A percentile compares a stretch with the other conserved stretches of the same genome.
Conservation (phyloP, 92 coral and sea anemone species). For the Nematostella vectensis region DNA sequence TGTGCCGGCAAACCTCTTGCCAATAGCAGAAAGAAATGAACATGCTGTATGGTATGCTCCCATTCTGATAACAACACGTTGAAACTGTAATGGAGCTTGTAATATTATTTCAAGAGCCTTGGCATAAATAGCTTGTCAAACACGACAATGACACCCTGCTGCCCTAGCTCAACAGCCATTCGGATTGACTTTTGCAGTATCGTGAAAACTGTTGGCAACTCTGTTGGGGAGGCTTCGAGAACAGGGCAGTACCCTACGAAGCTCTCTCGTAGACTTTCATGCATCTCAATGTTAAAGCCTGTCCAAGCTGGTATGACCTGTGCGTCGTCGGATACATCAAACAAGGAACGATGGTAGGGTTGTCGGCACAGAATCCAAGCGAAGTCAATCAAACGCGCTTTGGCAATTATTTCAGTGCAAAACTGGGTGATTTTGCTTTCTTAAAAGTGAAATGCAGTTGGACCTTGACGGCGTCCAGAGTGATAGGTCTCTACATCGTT, state of each 20-base stretch:
- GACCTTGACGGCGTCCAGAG: too few species aligned
- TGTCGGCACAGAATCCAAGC: constrained; percentile 50
- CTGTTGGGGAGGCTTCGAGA: constrained; percentile 36
- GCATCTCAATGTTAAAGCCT: constrained; percentile 13
- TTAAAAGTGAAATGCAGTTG: too few species aligned
- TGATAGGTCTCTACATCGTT: too few species aligned
- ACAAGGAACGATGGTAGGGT: constrained; percentile 25
- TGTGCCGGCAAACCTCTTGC: too few species aligned
- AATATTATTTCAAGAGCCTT: constrained; percentile 38
- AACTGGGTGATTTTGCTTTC: too few species aligned
- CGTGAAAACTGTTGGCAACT: constrained; percentile 25
- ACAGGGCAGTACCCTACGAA: constrained; percentile 25
- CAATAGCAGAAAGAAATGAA: constrained; percentile 37
- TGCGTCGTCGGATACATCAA: constrained; percentile 7
- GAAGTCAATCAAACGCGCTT: too few species aligned
- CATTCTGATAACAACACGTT: constrained; percentile 38
- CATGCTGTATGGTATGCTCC: constrained; percentile 34
- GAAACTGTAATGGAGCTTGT: constrained; percentile 22
- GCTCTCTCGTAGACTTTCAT: constrained; percentile 10
- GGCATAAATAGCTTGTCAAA: constrained; percentile 45
- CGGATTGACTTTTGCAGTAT: constrained; percentile 29
- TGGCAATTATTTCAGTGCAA: too few species aligned
- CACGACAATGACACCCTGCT: constrained; percentile 9
- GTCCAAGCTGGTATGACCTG: constrained; percentile 34
- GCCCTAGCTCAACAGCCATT: constrained; percentile 23